Conservation (phyloP, 2,888 invertebrate genomes). For the Diadegma fenestrale region DNA sequence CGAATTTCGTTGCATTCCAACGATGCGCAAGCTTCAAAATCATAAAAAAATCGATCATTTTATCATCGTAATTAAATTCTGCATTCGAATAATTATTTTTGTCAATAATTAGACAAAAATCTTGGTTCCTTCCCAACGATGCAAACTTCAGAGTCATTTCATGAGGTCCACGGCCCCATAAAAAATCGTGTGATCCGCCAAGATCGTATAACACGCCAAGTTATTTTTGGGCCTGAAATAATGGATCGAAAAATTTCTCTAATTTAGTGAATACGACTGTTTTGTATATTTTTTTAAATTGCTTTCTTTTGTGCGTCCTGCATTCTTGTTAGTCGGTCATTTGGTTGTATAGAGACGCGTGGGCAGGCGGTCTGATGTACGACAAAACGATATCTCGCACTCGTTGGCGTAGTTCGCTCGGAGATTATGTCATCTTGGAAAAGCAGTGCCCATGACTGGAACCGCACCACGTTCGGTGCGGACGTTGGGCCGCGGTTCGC, state of each 20-base stretch:
- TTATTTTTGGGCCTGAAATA: background rate
- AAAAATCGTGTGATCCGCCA: no score
- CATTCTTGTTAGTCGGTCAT: background rate
- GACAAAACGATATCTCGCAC: conserved; percentile 50
- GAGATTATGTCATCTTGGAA: conserved; percentile 72
- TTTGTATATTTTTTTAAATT: background rate
- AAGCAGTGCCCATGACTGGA: conserved; percentile 71
- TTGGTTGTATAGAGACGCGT: conserved; percentile 24
- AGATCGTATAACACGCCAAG: no score
- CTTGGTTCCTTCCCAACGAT: no score
- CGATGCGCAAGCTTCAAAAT: no score
- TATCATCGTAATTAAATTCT: no score
- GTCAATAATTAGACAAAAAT: no score
- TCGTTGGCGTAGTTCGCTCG: conserved; percentile 48
- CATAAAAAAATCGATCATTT: no score
- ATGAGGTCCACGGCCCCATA: no score
- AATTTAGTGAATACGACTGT: background rate
- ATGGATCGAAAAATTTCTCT: background rate
- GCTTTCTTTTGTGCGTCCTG: background rate
- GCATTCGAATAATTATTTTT: no score
- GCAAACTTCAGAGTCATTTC: no score
- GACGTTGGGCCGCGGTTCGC: conserved; percentile 53
- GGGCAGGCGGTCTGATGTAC: conserved; percentile 29
- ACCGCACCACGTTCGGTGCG: conserved; percentile 66
- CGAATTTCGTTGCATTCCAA: no score